phyloP scores from a whole-genome alignment of 2,113 vertebrate genomes.

The Chelonoidis abingdonii region DNA sequence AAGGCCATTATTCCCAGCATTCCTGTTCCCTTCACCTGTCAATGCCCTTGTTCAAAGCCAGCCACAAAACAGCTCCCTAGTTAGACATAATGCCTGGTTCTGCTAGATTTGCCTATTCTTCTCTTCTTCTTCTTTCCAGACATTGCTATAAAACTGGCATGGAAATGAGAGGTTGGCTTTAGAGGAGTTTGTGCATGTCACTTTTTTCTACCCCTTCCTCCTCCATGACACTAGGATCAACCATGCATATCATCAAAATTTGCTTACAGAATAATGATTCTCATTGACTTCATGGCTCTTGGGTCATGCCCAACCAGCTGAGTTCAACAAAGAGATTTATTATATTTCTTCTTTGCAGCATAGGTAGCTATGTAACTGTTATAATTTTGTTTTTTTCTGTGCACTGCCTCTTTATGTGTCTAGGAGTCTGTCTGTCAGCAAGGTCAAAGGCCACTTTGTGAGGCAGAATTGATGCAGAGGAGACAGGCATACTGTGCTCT shows the following conservation, averaged over 20 bases:
- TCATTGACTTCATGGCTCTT: not conserved
- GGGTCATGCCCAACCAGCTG: not conserved
- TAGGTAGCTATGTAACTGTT: not conserved
- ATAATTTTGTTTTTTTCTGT: not conserved
- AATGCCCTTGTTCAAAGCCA: not conserved
- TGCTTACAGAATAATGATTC: not conserved
- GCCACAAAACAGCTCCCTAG: not conserved
- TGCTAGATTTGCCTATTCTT: not conserved
- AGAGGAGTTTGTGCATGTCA: not conserved
- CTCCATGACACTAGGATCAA: not conserved
- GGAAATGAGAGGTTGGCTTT: not conserved
- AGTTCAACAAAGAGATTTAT: not conserved
- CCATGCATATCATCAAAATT: not conserved
- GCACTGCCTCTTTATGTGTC: not conserved
- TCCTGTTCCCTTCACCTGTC: not conserved
- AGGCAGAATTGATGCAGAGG: constrained; percentile 37
- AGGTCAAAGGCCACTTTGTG: constrained; percentile 58
- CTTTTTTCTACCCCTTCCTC: not conserved
- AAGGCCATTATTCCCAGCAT: not conserved
- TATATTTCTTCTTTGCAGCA: not conserved
- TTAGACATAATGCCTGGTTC: not conserved
- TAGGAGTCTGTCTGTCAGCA: not conserved
- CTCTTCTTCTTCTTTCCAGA: not conserved
- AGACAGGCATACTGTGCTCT: constrained; percentile 8
- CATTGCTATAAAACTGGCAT: not conserved